Evolutionary conservation across 2,113 vertebrate genomes (phyloP), one percentile per base, ranked within the genome.

Genomic region (Notarius quadriscutis): DNA sequence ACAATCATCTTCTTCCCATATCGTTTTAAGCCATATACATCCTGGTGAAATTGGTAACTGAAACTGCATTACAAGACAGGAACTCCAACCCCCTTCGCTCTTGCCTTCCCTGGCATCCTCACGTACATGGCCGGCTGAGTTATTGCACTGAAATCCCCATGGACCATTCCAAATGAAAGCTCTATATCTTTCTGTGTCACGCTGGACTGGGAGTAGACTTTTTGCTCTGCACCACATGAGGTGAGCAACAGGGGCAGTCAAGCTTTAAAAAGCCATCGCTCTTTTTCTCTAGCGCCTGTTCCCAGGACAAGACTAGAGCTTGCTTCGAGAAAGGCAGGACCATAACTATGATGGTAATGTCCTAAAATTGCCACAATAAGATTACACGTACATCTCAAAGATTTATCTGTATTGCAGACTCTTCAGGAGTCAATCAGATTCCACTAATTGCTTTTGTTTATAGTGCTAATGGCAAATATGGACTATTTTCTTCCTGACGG

Each of bases 111-210:
- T 9, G 71, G 41, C 62, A 41, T 72, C 25, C 67, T 50, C 86
- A 63, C 55, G 17, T 82, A 84, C 69, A 67, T 50, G 67, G 48
- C 48, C 2, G 81, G 71, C 71, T 57, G 58, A 84, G 67, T 86
- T 88, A 84, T 79, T 87, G 72, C 88, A 71, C 67, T 81, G 58
- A 78, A 88, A 88, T 88, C 87, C 78, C 83, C 5, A 62, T 67
- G 79, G 82, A 85, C 58, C 58, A 60, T 87, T 87, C 84, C 60
- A 87, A 88, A 90, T 88, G 82, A 88, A 86, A 88, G 89, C 75
- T 87, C 85, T 88, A 85, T 86, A 90, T 90, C 88, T 78, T 80
- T 41, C 60, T 67, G 78, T 81, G 87, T 88, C 87, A 88, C 67
- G 48, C 86, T 17, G 72, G 72, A 78, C 50, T 0, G 11, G 58